These are phyloP conservation scores for Pheucticus melanocephalus DNA, from an alignment of 2,113 vertebrate genomes.

Conservation along the genomic window DNA sequence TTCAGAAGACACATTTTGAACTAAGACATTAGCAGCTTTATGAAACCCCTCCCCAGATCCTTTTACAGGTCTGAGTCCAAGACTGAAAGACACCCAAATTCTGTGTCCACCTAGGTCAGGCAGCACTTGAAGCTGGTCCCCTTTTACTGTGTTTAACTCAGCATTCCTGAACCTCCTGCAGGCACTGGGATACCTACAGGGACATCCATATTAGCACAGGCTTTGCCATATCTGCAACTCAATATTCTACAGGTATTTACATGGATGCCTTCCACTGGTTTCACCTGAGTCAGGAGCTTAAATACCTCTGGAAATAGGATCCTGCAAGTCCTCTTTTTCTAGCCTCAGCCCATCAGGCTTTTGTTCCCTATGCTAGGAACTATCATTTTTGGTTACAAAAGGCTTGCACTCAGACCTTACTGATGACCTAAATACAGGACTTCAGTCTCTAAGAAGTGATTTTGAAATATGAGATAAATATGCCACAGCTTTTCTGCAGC, in stretches of 20 bases:
- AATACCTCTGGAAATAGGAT: background rate
- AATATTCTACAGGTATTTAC: background rate
- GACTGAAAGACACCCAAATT: background rate
- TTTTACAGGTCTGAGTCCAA: background rate
- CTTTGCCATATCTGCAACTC: background rate
- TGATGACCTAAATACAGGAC: constrained; percentile 1
- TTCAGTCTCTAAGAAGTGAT: constrained; percentile 3
- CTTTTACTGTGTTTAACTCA: background rate
- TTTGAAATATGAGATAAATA: constrained; percentile 33
- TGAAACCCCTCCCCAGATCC: background rate
- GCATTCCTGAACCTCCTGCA: background rate
- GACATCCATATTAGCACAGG: background rate
- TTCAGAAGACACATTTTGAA: background rate
- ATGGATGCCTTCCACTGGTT: background rate
- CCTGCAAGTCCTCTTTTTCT: background rate
- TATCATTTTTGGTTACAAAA: background rate
- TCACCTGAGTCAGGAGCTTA: background rate
- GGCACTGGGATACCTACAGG: background rate
- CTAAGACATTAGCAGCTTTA: background rate
- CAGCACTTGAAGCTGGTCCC: background rate
- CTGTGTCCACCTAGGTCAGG: background rate
- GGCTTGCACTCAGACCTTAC: background rate
- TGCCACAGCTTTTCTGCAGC: background rate
- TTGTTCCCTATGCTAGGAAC: background rate
- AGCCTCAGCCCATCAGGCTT: background rate